Evolutionary conservation across 2,888 invertebrate species (phyloP), one percentile per base, ranked within the genome.

Genomic region (Chamaedrilus cognettii): DNA sequence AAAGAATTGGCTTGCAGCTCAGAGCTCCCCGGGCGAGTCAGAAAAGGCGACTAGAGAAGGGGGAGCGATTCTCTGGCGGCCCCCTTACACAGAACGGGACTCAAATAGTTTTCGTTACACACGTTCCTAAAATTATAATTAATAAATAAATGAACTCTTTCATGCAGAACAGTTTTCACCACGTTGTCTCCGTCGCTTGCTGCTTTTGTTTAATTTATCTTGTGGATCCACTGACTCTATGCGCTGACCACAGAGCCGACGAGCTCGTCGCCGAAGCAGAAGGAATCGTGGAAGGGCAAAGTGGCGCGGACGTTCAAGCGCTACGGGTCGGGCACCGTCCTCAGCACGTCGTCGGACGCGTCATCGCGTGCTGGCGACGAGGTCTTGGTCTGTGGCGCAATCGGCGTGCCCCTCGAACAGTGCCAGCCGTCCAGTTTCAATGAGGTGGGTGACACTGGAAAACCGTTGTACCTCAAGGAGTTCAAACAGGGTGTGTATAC

Each of bases 391-490:
- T 55, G 42, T n/a, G 73, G 70, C 2, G 71, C 71, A 72, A 92
- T 96, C 79, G 94, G 94, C 31, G 90, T 94, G 60, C 91, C 92
- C 3, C 86, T 96, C 28, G 93, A 93, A 81, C 87, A 90, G 65
- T 96, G 96, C 82, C 91, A 93, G 64, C 87, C 90, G 74, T 83
- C 84, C 7, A 78, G 80, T 3, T 77, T 78, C 58, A 82, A 81
- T 73, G 84, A 84, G 77, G 84, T 84, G 42, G 42, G 42, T 42
- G 42, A 19, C 42, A 42, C 19, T 42, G 11, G 19, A 19, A 15
- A 19, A 42, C 42, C 11, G 42, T 42, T 42, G 11, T 42, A 19
- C 19, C 11, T 15, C 42, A 42, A 15, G 11, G 42, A 15, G 11
- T 42, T 42, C 11, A 42, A 42, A 42, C 42, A 42, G 11, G 11